Conservation (phyloP, 1,140 invertebrate species). For the Trichoplusia ni region DNA sequence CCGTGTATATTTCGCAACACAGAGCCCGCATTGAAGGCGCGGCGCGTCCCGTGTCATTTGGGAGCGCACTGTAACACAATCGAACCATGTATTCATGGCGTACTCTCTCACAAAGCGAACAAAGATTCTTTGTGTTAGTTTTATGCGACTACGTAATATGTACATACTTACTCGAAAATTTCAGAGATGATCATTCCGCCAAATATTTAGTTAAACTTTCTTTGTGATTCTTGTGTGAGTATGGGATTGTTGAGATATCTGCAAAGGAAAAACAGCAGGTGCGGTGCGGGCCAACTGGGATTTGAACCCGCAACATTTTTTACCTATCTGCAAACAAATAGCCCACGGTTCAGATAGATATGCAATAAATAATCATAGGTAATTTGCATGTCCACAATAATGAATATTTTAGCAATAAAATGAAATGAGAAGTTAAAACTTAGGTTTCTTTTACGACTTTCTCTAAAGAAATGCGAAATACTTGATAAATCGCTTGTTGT, state of each 20-base stretch:
- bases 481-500: conserved; percentile 29
- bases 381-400: conserved; percentile 1
- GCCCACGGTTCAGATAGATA: not conserved
- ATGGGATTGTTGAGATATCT: too few relatives aligned
- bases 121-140: conserved; percentile 47
- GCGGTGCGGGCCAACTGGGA: too few relatives aligned
- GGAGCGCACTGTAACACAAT: conserved; percentile 63
- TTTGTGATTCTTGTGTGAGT: too few relatives aligned
- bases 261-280: too few relatives aligned
- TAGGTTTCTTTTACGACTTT: conserved; percentile 36
- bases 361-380: not conserved
- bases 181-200: not conserved
- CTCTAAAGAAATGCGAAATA: conserved; percentile 42
- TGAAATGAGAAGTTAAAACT: conserved; percentile 24
- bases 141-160: conserved; percentile 9
- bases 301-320: too few relatives aligned
- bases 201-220: conserved; percentile 4
- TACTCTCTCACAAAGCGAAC: conserved; percentile 44
- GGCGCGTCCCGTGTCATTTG: conserved; percentile 50
- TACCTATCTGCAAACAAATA: too few relatives aligned
- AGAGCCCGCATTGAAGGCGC: conserved; percentile 37
- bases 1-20: conserved; percentile 41
- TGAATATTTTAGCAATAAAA: conserved; percentile 37
- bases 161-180: not conserved
- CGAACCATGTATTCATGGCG: conserved; percentile 45